phyloP scores from a whole-genome alignment of 2,113 vertebrate species.

The Bothrops jararaca region DNA sequence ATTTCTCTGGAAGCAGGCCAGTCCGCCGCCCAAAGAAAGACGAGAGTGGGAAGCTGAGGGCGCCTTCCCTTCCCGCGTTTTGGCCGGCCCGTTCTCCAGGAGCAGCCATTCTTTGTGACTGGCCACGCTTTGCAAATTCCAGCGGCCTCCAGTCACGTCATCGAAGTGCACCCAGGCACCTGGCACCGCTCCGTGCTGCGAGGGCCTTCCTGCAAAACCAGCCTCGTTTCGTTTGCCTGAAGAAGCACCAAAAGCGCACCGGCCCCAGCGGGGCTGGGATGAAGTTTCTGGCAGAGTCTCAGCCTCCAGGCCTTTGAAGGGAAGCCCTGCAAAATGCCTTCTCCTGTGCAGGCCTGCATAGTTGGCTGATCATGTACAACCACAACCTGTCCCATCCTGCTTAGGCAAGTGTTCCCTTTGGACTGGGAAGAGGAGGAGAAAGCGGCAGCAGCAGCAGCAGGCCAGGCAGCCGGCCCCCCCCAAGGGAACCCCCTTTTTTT shows the following conservation, averaged over 20 bases:
- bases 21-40: neutral
- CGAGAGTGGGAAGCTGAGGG: neutral
- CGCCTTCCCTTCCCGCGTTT: neutral
- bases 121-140: neutral
- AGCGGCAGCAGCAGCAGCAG: neutral
- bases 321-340: neutral
- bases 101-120: neutral
- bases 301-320: neutral
- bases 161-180: neutral
- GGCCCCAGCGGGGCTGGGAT: neutral
- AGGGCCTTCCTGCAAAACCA: neutral
- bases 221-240: neutral
- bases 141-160: neutral
- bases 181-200: neutral
- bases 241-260: neutral
- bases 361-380: neutral
- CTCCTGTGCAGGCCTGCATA: neutral
- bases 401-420: neutral
- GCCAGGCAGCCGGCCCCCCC: no score
- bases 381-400: neutral
- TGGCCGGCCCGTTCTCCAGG: neutral
- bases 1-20: neutral
- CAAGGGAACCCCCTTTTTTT: no score
- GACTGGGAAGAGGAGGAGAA: neutral
- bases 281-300: no score